Conservation (phyloP, 2,797 vertebrate genomes). For the Smutsia temminckii region DNA sequence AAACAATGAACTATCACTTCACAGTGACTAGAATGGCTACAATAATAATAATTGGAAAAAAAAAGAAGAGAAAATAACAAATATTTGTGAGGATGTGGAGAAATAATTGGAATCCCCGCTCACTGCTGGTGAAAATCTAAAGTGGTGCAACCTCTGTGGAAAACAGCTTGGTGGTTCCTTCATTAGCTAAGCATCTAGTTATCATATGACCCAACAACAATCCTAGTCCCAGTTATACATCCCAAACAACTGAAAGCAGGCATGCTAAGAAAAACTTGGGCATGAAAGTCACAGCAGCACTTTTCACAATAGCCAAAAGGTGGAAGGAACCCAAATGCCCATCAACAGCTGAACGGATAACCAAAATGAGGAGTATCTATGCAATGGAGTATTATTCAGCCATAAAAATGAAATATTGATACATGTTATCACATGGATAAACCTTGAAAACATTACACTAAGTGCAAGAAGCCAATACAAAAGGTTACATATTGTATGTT, state of each 20-base stretch:
- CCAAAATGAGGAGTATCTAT: neutral
- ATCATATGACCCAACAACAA: neutral
- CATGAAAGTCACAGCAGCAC: neutral
- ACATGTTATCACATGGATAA: neutral
- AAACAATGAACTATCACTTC: neutral
- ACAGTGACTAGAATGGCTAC: neutral
- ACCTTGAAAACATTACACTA: neutral
- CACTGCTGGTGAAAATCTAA: neutral
- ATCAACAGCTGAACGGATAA: neutral
- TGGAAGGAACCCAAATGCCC: neutral
- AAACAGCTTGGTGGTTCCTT: neutral
- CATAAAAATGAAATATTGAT: neutral
- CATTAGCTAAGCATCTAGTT: neutral
- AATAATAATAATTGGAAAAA: neutral
- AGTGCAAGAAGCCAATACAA: neutral
- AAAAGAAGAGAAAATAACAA: neutral
- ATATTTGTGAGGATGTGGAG: neutral
- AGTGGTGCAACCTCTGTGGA: neutral
- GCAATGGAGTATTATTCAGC: neutral
- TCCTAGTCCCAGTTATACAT: neutral
- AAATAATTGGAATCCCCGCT: neutral
- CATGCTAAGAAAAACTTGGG: neutral
- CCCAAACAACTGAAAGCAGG: neutral
- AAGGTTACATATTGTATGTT: neutral
- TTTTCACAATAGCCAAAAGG: neutral